These are phyloP conservation scores for Parauchenoglanis ngamensis DNA, from an alignment of 2,797 vertebrate genomes.

Conservation along the genomic window DNA sequence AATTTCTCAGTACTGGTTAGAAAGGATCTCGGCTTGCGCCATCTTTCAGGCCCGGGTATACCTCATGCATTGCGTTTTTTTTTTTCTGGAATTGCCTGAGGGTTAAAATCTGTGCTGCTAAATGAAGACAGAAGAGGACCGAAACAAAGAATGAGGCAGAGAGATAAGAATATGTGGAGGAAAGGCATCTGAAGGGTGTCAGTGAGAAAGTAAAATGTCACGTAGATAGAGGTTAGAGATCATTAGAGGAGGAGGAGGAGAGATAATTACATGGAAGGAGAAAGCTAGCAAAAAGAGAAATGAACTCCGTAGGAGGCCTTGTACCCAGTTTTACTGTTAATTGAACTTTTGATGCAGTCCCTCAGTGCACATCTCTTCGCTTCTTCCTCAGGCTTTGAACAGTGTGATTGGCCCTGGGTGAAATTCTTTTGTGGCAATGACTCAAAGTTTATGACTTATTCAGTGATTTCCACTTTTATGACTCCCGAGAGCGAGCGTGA, in stretches of 20 bases:
- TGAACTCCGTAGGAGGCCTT: slow-evolving; percentile 8
- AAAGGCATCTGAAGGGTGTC: background rate
- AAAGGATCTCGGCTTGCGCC: background rate
- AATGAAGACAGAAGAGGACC: slow-evolving; percentile 14
- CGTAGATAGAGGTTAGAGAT: slow-evolving; percentile 2
- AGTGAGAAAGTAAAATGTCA: background rate
- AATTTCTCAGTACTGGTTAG: background rate
- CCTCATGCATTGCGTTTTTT: background rate
- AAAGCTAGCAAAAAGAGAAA: background rate
- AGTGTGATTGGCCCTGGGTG: slow-evolving; percentile 6
- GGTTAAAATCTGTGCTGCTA: background rate
- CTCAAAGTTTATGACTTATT: slow-evolving; percentile 11
- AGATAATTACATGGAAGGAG: slow-evolving; percentile 14
- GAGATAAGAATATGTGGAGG: background rate
- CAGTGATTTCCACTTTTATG: background rate
- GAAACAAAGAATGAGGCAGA: background rate
- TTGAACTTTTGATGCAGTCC: slow-evolving; percentile 24
- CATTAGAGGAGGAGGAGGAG: slow-evolving; percentile 13
- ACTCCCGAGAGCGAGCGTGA: background rate
- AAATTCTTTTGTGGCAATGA: slow-evolving; percentile 8
- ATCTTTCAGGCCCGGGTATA: background rate
- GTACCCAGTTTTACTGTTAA: slow-evolving; percentile 29
- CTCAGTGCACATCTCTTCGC: background rate
- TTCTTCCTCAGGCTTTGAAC: background rate
- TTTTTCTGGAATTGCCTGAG: background rate